Base-by-base conservation (phyloP, 35 echinoderm and acorn worm species). In the Anneissia japonica region DNA sequence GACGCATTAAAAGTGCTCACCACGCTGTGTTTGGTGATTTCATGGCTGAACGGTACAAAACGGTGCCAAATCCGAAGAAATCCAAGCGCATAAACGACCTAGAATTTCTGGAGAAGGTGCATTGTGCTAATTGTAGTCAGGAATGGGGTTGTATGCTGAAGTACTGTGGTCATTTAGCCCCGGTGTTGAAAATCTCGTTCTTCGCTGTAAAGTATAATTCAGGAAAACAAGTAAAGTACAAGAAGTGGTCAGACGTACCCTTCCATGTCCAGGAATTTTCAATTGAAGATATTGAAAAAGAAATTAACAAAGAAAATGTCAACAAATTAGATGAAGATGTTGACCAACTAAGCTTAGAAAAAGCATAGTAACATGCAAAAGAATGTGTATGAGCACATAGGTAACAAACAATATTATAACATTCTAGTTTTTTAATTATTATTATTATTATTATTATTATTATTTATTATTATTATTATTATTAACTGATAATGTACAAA, bases 1-100 rank as follows among this genome's bases (percentile, higher is more conserved):
- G 90, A 10, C 31, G 30, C 30, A 87, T 92, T 32, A 74, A 79
- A 40, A 77, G 83, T 34, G 43, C 46, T 23, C 90, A 92, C 32
- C 90, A 92, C 32, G 84, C 87, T 3, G 84, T 87, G 19, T 31
- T 40, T 12, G 83, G 31, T 33, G 77, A 81, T 5, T 26, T 35
- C n/a, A 87, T 92, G 37, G 7, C 11, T 0, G 78, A 35, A 31
- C 45, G 16, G 30, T 87, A 28, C 38, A 64, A 64, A 64, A 64
- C 10, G 51, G 51, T 64, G 1, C 51, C 51, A 64, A 64, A 64
- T 64, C 51, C 51, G 19, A 64, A 64, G 26, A 64, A 64, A 26
- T 64, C 51, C 10, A 64, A 64, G 19, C 51, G 51, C 26, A 64
- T 64, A 6, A 64, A 64, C 26, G 51, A 64, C 26, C 2, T 64